phyloP scores from a whole-genome alignment of 2,888 invertebrate genomes.

The Sabellastarte sp. region DNA sequence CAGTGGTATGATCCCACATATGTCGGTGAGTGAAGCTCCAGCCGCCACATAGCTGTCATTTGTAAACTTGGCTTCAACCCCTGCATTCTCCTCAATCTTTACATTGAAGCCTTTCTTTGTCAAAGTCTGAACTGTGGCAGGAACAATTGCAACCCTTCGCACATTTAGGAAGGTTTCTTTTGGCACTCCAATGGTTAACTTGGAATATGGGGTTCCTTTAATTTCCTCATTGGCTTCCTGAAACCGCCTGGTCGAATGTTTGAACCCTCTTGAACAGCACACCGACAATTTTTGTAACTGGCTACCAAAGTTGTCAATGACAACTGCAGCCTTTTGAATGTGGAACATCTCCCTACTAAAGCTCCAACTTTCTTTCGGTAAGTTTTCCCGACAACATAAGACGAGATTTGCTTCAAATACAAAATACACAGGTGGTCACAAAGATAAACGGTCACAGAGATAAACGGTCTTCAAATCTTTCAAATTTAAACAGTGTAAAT shows the following conservation, averaged over 20 bases:
- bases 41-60: conserved; percentile 74
- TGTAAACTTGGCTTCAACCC: conserved; percentile 73
- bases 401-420: too few species aligned
- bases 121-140: conserved; percentile 70
- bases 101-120: conserved; percentile 80
- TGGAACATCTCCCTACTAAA: conserved; percentile 20
- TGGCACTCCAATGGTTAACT: conserved; percentile 78
- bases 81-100: conserved; percentile 78
- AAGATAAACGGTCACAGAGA: too few species aligned
- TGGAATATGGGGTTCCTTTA: conserved; percentile 65
- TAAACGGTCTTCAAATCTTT: too few species aligned
- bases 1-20: too few species aligned
- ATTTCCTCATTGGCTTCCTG: neutral
- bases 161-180: conserved; percentile 82
- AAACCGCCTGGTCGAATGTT: conserved; percentile 33
- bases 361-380: too few species aligned
- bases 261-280: conserved; percentile 45
- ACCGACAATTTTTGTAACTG: conserved; percentile 40
- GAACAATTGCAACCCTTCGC: conserved; percentile 77
- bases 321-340: conserved; percentile 41
- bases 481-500: too few species aligned
- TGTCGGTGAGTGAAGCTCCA: too few species aligned
- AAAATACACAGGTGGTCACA: too few species aligned
- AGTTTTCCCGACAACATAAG: too few species aligned
- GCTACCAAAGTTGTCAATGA: conserved; percentile 44